These are phyloP conservation scores for Cebidichthys violaceus DNA, from an alignment of 2,113 vertebrate species.

Conservation along the genomic window DNA sequence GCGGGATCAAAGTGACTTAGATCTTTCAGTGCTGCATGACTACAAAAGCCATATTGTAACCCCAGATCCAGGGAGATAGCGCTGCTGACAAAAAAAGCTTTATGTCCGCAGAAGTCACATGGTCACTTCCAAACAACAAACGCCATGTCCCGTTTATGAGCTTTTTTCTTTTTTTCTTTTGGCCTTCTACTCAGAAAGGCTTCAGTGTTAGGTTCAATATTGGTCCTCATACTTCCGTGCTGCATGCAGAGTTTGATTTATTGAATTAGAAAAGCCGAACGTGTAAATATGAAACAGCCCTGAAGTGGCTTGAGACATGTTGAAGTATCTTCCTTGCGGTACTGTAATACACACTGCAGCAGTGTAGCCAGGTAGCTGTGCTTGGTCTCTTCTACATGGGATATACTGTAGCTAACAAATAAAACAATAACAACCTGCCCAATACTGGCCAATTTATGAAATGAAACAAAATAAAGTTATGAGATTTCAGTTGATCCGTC, in stretches of 20 bases:
- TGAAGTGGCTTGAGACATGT: background rate
- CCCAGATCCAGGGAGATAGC: constrained; percentile 75
- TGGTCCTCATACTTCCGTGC: background rate
- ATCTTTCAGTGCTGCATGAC: constrained; percentile 77
- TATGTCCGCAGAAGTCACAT: constrained; percentile 80
- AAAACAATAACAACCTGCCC: background rate
- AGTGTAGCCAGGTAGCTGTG: constrained; percentile 22
- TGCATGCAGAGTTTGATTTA: constrained; percentile 23
- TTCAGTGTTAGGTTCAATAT: constrained; percentile 43
- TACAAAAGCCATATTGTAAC: constrained; percentile 86
- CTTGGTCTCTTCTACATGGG: background rate
- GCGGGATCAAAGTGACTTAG: constrained; percentile 84
- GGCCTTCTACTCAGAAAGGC: constrained; percentile 47
- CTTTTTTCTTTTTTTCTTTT: constrained; percentile 29
- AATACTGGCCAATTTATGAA: background rate
- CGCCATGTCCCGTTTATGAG: constrained; percentile 66
- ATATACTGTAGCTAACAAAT: background rate
- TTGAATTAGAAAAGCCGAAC: constrained; percentile 29
- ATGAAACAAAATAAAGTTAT: too few species aligned
- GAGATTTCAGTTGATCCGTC: background rate
- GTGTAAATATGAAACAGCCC: background rate
- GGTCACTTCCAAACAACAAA: constrained; percentile 72
- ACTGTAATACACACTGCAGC: background rate
- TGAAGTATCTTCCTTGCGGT: background rate
- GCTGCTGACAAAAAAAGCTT: constrained; percentile 79